phyloP scores from a whole-genome alignment of 2,888 invertebrate genomes.

The Anagyrus pseudococci region DNA sequence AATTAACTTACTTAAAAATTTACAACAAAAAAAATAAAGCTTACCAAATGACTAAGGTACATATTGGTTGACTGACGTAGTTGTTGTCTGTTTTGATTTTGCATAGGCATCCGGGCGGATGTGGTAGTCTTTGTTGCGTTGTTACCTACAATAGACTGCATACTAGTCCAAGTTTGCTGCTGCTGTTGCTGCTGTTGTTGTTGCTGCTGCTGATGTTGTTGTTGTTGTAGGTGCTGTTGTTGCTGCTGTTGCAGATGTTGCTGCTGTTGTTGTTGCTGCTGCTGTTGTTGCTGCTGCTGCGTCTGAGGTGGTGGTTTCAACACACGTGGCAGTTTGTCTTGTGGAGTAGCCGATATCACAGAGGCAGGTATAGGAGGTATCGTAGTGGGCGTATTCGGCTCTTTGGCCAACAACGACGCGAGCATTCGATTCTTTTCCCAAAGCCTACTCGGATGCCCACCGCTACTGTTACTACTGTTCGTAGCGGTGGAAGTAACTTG shows the following conservation, averaged over 20 bases:
- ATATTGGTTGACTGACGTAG: constrained; percentile 60
- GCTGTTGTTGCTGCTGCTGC: constrained; percentile 64
- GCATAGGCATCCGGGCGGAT: constrained; percentile 56
- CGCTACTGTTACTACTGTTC: constrained; percentile 3
- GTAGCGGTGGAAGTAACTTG: constrained; percentile 55
- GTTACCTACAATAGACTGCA: constrained; percentile 51
- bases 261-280: constrained; percentile 57
- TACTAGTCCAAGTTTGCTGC: constrained; percentile 59
- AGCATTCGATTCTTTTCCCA: constrained; percentile 87
- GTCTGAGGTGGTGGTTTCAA: constrained; percentile 55
- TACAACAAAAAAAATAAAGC: constrained; percentile 19
- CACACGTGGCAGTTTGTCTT: constrained; percentile 70
- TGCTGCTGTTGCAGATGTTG: constrained; percentile 45
- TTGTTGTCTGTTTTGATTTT: constrained; percentile 59
- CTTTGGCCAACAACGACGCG: constrained; percentile 80
- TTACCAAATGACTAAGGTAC: constrained; percentile 60
- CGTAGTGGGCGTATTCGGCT: constrained; percentile 72
- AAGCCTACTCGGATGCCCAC: constrained; percentile 70
- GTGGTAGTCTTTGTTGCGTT: constrained; percentile 54
- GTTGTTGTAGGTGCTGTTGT: too few relatives aligned
- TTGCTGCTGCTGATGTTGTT: constrained; percentile 65
- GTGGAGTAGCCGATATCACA: constrained; percentile 74
- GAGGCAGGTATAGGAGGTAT: constrained; percentile 69
- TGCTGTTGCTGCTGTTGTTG: constrained; percentile 59
- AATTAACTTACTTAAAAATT: background rate